These are phyloP conservation scores for Exaiptasia diaphana DNA, from an alignment of 64 coral and sea anemone genomes.

Conservation along the genomic window DNA sequence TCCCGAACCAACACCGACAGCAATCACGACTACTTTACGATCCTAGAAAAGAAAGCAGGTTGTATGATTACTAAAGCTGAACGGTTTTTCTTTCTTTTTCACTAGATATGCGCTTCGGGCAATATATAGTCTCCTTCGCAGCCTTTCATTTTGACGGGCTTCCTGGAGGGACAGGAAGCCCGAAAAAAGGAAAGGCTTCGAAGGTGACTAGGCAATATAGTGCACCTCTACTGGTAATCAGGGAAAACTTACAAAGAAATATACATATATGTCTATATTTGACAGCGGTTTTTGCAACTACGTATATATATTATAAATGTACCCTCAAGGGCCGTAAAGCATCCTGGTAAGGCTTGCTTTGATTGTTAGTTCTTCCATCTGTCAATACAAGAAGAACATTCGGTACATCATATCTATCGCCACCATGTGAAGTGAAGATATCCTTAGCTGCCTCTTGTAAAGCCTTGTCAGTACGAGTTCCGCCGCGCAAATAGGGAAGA, in stretches of 20 bases:
- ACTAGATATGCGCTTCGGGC: not conserved
- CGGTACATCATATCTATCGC: not conserved
- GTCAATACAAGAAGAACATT: slow-evolving; percentile 48
- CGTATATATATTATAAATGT: too few relatives aligned
- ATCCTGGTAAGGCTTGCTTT: slow-evolving; percentile 8
- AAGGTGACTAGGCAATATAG: too few relatives aligned
- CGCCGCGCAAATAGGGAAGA: not conserved
- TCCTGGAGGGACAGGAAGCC: too few relatives aligned
- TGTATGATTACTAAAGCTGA: too few relatives aligned
- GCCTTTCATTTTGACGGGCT: too few relatives aligned
- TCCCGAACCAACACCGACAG: not conserved
- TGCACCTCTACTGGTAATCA: too few relatives aligned
- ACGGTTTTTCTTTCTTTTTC: not conserved
- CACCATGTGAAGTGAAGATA: not conserved
- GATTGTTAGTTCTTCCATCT: not conserved
- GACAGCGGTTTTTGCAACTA: too few relatives aligned
- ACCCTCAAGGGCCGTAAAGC: not conserved
- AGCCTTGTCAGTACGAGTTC: slow-evolving; percentile 31
- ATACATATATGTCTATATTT: too few relatives aligned
- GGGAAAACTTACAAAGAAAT: too few relatives aligned
- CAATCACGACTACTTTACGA: not conserved
- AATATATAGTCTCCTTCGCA: too few relatives aligned
- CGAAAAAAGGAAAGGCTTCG: too few relatives aligned
- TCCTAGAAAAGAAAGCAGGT: not conserved
- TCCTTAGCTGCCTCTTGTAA: slow-evolving; percentile 4